Evolutionary conservation across 1,140 invertebrate species (phyloP).

Genomic region (Heliconius nattereri): DNA sequence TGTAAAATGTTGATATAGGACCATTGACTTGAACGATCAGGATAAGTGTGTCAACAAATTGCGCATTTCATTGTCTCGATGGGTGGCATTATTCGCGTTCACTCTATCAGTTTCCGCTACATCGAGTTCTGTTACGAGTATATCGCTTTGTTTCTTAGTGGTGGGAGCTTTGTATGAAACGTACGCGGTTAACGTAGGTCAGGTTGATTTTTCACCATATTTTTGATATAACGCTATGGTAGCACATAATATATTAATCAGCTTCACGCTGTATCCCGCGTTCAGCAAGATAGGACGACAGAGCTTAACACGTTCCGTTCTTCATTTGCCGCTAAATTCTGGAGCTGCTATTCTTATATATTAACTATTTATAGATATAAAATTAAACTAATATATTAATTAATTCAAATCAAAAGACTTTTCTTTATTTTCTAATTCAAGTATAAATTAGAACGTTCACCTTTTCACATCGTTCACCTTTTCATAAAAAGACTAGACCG

Average conservation of each 20-base stretch:
- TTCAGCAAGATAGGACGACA: too few species aligned
- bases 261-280: too few species aligned
- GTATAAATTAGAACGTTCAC: not conserved
- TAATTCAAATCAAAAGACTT: not conserved
- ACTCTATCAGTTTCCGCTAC: constrained; percentile 61
- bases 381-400: too few species aligned
- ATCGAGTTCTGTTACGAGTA: constrained; percentile 42
- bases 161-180: not conserved
- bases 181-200: not conserved
- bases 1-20: not conserved
- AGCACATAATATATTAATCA: too few species aligned
- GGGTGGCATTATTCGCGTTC: constrained; percentile 45
- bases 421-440: not conserved
- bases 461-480: not conserved
- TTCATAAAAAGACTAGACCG: not conserved
- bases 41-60: constrained; percentile 51
- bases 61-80: constrained; percentile 49
- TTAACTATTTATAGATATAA: too few species aligned
- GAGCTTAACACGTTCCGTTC: too few species aligned
- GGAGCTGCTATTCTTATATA: too few species aligned
- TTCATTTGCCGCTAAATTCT: too few species aligned
- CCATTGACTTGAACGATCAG: constrained; percentile 34
- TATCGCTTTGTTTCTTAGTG: constrained; percentile 46
- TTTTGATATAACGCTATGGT: too few species aligned
- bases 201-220: not conserved